Evolutionary conservation across 2,797 vertebrate genomes (phyloP).

Genomic region (Smutsia gigantea): DNA sequence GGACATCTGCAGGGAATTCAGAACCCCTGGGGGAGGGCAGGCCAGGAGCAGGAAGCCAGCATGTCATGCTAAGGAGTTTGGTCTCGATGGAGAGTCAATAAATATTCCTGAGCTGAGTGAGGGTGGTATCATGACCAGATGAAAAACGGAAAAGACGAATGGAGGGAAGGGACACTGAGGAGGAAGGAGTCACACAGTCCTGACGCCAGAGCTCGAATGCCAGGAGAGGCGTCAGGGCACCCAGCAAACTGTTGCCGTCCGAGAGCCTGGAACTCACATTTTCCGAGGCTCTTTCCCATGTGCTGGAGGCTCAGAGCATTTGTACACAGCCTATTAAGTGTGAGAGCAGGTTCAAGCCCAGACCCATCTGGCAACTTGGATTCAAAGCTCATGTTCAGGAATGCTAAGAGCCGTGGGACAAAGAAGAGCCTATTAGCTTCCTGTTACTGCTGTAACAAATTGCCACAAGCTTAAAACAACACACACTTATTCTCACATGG

Average conservation of each 20-base stretch:
- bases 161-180: not conserved
- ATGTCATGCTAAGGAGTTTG: not conserved
- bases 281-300: rapidly evolving
- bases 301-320: not conserved
- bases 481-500: rapidly evolving
- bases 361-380: not conserved
- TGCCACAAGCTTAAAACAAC: too few relatives aligned
- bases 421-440: not conserved
- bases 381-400: not conserved
- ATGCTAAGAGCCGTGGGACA: rapidly evolving
- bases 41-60: rapidly evolving
- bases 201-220: rapidly evolving
- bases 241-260: not conserved
- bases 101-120: not conserved
- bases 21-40: not conserved
- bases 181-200: not conserved
- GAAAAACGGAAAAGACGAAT: not conserved
- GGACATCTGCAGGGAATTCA: not conserved
- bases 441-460: not conserved
- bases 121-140: not conserved
- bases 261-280: not conserved
- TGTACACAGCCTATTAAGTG: too few relatives aligned
- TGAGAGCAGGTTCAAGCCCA: not conserved
- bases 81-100: not conserved
- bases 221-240: rapidly evolving